phyloP scores from a whole-genome alignment of 2,113 vertebrate genomes.

The Candoia aspera region DNA sequence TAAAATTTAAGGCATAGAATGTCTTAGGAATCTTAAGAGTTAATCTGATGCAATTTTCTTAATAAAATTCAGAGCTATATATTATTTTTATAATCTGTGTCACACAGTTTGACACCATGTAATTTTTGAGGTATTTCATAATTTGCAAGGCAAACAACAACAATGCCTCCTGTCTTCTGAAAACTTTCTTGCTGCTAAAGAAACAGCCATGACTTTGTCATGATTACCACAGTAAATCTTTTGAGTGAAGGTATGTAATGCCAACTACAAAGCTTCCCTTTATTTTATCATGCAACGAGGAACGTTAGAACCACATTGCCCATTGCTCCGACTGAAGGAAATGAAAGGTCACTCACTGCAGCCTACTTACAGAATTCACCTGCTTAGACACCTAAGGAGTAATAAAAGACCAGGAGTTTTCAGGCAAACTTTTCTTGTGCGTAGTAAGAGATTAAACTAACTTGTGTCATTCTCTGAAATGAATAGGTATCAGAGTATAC shows the following conservation, averaged over 20 bases:
- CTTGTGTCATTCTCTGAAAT: background rate
- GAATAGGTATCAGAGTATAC: background rate
- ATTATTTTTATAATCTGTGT: constrained; percentile 73
- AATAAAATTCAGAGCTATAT: constrained; percentile 74
- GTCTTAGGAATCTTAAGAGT: constrained; percentile 69
- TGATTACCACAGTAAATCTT: constrained; percentile 73
- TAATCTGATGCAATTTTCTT: constrained; percentile 76
- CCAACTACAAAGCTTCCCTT: constrained; percentile 69
- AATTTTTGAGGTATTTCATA: constrained; percentile 79
- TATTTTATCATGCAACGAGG: constrained; percentile 62
- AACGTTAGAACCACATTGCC: constrained; percentile 53
- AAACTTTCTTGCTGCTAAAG: constrained; percentile 69
- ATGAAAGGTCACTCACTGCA: constrained; percentile 14
- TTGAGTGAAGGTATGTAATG: constrained; percentile 60
- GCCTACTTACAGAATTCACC: constrained; percentile 17
- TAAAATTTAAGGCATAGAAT: constrained; percentile 61
- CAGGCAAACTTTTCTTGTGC: background rate
- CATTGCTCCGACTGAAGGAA: constrained; percentile 34
- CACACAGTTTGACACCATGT: constrained; percentile 77
- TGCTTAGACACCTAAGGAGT: background rate
- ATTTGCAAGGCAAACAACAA: constrained; percentile 75
- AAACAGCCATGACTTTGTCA: constrained; percentile 72
- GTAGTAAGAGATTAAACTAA: background rate
- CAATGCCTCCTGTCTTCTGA: constrained; percentile 72
- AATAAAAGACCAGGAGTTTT: constrained; percentile 22